Base-by-base conservation (phyloP, 2,888 invertebrate species). In the Meiosimyza platycephala region DNA sequence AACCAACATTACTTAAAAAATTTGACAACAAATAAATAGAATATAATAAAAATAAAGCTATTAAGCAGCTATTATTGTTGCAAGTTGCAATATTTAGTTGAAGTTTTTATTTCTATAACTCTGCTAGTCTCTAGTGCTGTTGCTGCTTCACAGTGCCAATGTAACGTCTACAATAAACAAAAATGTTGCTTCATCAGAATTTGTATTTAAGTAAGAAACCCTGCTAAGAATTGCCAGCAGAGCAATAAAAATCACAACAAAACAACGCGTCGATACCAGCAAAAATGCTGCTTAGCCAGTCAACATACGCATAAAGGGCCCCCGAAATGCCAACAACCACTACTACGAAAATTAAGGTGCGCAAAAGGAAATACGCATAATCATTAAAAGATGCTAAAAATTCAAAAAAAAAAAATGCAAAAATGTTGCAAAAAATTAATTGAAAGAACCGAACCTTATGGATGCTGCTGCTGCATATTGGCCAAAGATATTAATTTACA, bases 181-280 rank as follows among this genome's bases (percentile, higher is more conserved):
- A 75, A 76, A 75, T 74, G 74, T 75, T 40, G 40, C 40, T 40
- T 78, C 76, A 7, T 73, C 74, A 76, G 75, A 76, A 76, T 73
- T 78, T 74, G 74, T 76, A 74, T 73, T 55, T 74, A 66, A 6
- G 69, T 74, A 70, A 54, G 54, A 51, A 67, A 28, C 40, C 66
- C 71, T 62, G 59, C 60, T 40, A 59, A 16, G n/a, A 13, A 40
- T 59, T 33, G 13, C 62, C 51, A 59, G 4, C 72, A 64, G 60
- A 51, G n/a, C 50, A 66, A 72, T 18, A 67, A 63, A 22, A 74
- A 57, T 51, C 48, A 72, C 48, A 64, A 71, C 63, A 71, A 28
- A 69, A 65, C 59, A 65, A 62, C 68, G 69, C 72, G 73, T 60
- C 64, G 65, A 48, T 65, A 62, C 28, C 16, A 50, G 11, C 48